Base-by-base conservation (phyloP, 2,113 vertebrate genomes). In the Chrysemys picta region DNA sequence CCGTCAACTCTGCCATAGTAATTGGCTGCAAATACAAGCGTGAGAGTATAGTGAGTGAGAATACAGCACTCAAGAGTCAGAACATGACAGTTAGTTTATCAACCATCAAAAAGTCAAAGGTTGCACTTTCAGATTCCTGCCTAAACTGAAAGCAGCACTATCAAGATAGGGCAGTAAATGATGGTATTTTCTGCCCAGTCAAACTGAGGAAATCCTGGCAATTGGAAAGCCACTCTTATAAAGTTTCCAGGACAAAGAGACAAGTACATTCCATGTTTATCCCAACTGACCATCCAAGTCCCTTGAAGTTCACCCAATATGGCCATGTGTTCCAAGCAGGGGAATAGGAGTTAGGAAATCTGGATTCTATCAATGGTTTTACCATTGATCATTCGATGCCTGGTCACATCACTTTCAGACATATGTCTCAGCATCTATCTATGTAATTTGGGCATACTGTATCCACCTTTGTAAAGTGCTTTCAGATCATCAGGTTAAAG, bases 181-280 rank as follows among this genome's bases (percentile, higher is more conserved):
- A 29, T 29, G 81, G 62, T 19, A 54, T 56, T 97, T 97, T 93
- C 95, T 95, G 88, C 49, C 88, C 89, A 84, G 88, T 93, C 93
- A 95, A 38, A 29, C 35, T 57, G 89, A 92, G 97, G 91, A 92
- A 93, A 93, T 91, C 22, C 54, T 84, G 31, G 31, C 4, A 29
- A 2, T 0, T 5, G 27, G 45, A n/a, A 7, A 25, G 0, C 14
- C 27, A 3, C 35, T 0, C 52, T 80, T 69, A 29, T 54, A 5
- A 49, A 87, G 96, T 95, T 97, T 89, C 93, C 96, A 88, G 87
- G 24, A 3, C 19, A 2, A 8, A 82, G 16, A 76, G 54, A 79
- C 80, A 0, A 0, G 69, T 29, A 62, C 82, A 62, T 81, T 50
- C 1, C 0, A 49, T 53, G 10, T 5, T 5, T 1, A 24, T 22